Percentiles rank a stretch among this genome's conserved stretches.
These are phyloP conservation scores for Axea sp. DNA, from an alignment of 2,888 invertebrate genomes.

Conservation along the genomic window DNA sequence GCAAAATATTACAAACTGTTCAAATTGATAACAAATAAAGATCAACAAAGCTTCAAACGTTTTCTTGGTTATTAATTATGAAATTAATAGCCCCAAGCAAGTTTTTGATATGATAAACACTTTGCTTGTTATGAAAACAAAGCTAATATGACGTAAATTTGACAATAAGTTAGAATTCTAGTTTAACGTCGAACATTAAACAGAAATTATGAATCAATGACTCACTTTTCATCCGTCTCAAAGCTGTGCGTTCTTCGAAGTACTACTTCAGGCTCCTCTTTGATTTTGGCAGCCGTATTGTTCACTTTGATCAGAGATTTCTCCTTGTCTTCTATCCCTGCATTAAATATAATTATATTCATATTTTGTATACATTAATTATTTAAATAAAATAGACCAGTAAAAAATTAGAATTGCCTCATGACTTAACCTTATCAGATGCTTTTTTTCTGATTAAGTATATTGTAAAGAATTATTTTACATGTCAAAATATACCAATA, in stretches of 20 bases:
- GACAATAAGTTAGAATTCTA: conserved; percentile 10
- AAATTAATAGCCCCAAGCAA: conserved; percentile 43
- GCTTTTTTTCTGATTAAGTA: too few relatives aligned
- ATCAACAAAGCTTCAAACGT: conserved; percentile 28
- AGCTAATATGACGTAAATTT: conserved; percentile 10
- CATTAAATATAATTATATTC: background rate
- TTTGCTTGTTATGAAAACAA: conserved; percentile 21
- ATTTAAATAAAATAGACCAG: too few relatives aligned
- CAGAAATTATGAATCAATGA: conserved; percentile 67
- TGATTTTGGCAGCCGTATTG: conserved; percentile 77
- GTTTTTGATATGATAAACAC: conserved; percentile 19
- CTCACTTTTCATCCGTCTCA: conserved; percentile 93
- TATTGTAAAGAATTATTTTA: too few relatives aligned
- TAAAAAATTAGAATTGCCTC: too few relatives aligned
- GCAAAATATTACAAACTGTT: conserved; percentile 15
- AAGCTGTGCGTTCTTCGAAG: conserved; percentile 92
- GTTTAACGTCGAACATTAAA: background rate
- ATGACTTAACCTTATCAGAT: too few relatives aligned
- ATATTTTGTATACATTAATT: too few relatives aligned
- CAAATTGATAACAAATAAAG: conserved; percentile 14
- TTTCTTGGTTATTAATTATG: conserved; percentile 27
- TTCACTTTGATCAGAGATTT: conserved; percentile 74
- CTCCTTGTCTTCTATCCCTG: conserved; percentile 79
- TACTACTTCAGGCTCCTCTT: conserved; percentile 84
- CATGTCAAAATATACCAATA: too few relatives aligned